Evolutionary conservation across 2,797 vertebrate species (phyloP), one percentile per base, ranked within the genome.

Genomic region (Microchirus variegatus): DNA sequence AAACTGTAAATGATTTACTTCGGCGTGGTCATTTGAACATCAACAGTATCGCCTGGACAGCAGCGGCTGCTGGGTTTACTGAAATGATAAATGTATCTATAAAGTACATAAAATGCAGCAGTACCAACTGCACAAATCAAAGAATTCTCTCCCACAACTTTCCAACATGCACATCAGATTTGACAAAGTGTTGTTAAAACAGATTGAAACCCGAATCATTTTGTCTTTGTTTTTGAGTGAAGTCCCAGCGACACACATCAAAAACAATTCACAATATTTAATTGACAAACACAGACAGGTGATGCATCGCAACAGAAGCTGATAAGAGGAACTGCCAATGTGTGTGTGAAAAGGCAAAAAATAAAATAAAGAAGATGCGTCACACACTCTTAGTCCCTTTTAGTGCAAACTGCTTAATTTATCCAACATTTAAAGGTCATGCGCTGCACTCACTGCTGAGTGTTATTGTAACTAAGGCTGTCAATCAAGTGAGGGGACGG

Each of bases 241-340:
- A 22, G 22, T 22, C 22, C 22, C 22, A 22, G 22, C 5, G 38
- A 47, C 43, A 55, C n/a, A 12, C n/a, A 67, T 56, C 22, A 44
- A 42, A 48, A 44, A 38, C 18, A 35, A 49, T 48, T 63, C 15
- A 40, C 26, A 43, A 16, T 42, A 16, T 53, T 3, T 19, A 22
- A 46, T 15, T 51, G 51, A 40, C 38, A 38, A 18, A 40, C 8
- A 22, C 18, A 6, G 18, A 53, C 12, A 38, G 40, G 40, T 42
- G 40, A 42, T 14, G 40, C 6, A 15, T 42, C 53, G 44, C 22
- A 46, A 49, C 3, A 6, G 19, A 60, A 17, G 11, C 40, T 26
- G n/a, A 63, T 4, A 11, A 46, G 40, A 43, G 22, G 17, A 53
- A 53, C 49, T 53, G 70, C 43, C 64, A 69, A 11, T 2, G 15